phyloP scores from a whole-genome alignment of 2,797 vertebrate species.

The Smutsia temminckii region DNA sequence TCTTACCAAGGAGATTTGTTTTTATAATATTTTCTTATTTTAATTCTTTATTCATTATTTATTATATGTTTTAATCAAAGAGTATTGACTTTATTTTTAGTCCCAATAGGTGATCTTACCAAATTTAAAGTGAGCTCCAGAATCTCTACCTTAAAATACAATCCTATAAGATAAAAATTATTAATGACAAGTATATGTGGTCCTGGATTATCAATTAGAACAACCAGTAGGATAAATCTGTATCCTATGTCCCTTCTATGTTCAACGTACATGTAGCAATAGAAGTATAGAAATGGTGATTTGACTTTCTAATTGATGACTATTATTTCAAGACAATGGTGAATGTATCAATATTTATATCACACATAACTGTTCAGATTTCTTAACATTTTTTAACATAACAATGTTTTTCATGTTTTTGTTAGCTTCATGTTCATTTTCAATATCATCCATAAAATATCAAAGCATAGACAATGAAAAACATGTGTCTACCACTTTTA shows the following conservation, averaged over 20 bases:
- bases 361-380: not conserved
- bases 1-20: not conserved
- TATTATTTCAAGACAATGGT: slow-evolving; percentile 28
- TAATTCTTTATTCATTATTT: slow-evolving; percentile 32
- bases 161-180: not conserved
- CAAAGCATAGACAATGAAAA: not conserved
- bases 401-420: not conserved
- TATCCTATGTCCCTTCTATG: not conserved
- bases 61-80: slow-evolving; percentile 28
- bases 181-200: not conserved
- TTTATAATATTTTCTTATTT: not conserved
- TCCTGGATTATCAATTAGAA: not conserved
- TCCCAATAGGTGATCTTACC: not conserved
- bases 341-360: not conserved
- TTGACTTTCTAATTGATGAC: not conserved
- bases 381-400: slow-evolving; percentile 48
- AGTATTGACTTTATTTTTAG: slow-evolving; percentile 6
- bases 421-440: slow-evolving; percentile 24
- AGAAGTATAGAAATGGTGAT: not conserved
- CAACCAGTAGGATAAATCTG: not conserved
- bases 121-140: slow-evolving; percentile 24
- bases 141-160: slow-evolving; percentile 8
- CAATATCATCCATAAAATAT: slow-evolving; percentile 34
- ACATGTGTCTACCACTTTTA: not conserved
- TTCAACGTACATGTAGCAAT: not conserved